phyloP scores from a whole-genome alignment of 2,888 invertebrate species.

The Gymnocheta viridis region DNA sequence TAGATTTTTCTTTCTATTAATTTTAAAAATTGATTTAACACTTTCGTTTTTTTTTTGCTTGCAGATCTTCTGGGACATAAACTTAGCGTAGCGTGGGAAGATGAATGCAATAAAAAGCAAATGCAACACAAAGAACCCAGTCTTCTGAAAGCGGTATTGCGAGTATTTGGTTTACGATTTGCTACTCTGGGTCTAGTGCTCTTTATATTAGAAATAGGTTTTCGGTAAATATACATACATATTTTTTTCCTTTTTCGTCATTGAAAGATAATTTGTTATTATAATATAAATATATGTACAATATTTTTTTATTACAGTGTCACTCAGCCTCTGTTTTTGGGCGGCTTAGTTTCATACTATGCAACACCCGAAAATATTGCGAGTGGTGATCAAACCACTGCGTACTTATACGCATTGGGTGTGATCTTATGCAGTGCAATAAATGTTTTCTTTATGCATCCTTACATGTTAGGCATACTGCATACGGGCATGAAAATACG shows the following conservation, averaged over 20 bases:
- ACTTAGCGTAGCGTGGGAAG: constrained; percentile 84
- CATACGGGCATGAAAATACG: constrained; percentile 87
- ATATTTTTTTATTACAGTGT: constrained; percentile 82
- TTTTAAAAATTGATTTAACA: neutral
- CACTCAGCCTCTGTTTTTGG: constrained; percentile 86
- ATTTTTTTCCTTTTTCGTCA: neutral
- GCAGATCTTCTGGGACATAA: constrained; percentile 83
- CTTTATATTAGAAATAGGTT: constrained; percentile 84
- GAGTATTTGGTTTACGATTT: constrained; percentile 85
- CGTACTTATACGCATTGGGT: constrained; percentile 89
- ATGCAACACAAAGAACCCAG: constrained; percentile 81
- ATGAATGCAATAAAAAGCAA: constrained; percentile 82
- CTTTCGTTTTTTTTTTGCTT: neutral
- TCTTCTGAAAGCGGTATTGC: constrained; percentile 80
- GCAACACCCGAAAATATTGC: constrained; percentile 68
- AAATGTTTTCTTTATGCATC: constrained; percentile 91
- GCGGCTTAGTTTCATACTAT: constrained; percentile 85
- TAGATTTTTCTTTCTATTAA: neutral
- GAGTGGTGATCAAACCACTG: constrained; percentile 81
- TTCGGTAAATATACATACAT: constrained; percentile 82
- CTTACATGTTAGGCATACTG: constrained; percentile 90
- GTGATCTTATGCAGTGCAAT: constrained; percentile 88
- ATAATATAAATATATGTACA: neutral
- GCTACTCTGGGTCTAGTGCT: constrained; percentile 84
- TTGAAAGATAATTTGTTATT: neutral